A percentile compares a stretch with the other conserved stretches of the same genome.
Conservation (phyloP, 2,113 vertebrate genomes). For the Suricata suricatta region DNA sequence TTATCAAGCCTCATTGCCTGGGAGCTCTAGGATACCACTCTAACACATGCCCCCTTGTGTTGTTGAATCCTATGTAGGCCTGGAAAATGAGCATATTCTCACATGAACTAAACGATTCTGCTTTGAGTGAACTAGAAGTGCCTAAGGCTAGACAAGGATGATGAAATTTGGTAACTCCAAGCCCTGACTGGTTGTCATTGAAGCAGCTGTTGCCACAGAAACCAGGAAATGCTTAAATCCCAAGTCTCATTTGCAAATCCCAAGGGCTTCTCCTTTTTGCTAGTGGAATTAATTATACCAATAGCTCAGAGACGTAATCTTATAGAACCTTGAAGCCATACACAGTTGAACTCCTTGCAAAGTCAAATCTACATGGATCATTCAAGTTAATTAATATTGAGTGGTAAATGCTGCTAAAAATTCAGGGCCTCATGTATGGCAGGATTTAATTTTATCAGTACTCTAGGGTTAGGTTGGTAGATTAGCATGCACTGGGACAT, state of each 20-base stretch:
- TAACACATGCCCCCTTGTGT: neutral
- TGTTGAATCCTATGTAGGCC: neutral
- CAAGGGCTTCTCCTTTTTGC: slow-evolving; percentile 40
- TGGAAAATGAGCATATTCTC: slow-evolving; percentile 15
- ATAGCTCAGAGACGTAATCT: slow-evolving; percentile 44
- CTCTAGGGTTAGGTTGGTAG: neutral
- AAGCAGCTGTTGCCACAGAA: slow-evolving; percentile 42
- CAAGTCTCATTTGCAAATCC: slow-evolving; percentile 52
- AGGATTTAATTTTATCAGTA: slow-evolving; percentile 27
- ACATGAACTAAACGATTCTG: neutral
- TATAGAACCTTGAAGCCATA: neutral
- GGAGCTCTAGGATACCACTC: neutral
- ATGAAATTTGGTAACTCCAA: neutral
- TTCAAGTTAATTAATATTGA: slow-evolving; percentile 59
- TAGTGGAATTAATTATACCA: slow-evolving; percentile 60
- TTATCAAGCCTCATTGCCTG: neutral
- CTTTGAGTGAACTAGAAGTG: slow-evolving; percentile 1
- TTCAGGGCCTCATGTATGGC: neutral
- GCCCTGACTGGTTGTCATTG: slow-evolving; percentile 12
- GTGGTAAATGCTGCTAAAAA: slow-evolving; percentile 37
- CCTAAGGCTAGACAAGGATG: neutral
- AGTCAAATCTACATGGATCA: slow-evolving; percentile 38
- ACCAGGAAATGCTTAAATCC: neutral
- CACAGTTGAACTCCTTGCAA: slow-evolving; percentile 18
- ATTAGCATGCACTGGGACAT: neutral